Evolutionary conservation across 2,888 invertebrate species (phyloP).

Genomic region (Clivina fossor): DNA sequence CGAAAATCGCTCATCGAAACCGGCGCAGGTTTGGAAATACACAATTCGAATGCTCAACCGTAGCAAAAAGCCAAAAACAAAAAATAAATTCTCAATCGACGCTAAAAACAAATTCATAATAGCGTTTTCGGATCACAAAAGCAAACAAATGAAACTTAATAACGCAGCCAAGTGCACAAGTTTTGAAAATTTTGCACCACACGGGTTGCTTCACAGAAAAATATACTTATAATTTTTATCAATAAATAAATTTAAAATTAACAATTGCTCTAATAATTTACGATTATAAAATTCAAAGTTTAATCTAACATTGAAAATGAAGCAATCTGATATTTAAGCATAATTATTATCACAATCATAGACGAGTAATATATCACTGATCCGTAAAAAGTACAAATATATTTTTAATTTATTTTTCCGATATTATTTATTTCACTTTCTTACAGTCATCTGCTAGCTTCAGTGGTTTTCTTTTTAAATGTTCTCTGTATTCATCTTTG

Average conservation of each 20-base stretch:
- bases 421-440: neutral
- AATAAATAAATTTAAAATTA: too few species aligned
- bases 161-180: conserved; percentile 23
- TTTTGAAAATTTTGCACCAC: neutral
- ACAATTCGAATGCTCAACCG: conserved; percentile 52
- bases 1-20: conserved; percentile 62
- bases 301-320: too few species aligned
- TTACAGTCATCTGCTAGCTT: neutral
- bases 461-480: too few species aligned
- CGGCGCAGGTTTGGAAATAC: conserved; percentile 53
- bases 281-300: too few species aligned
- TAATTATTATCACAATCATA: too few species aligned
- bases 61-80: conserved; percentile 40
- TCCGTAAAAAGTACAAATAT: neutral
- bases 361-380: conserved; percentile 28
- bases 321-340: too few species aligned
- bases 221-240: too few species aligned
- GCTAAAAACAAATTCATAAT: conserved; percentile 3
- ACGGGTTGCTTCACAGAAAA: too few species aligned
- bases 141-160: conserved; percentile 10
- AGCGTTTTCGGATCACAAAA: too few species aligned
- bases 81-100: conserved; percentile 7
- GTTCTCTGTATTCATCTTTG: too few species aligned
- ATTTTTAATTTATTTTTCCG: neutral
- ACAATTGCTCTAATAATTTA: too few species aligned